Evolutionary conservation across 2,888 invertebrate species (phyloP).

Genomic region (Acrobasis suavella): DNA sequence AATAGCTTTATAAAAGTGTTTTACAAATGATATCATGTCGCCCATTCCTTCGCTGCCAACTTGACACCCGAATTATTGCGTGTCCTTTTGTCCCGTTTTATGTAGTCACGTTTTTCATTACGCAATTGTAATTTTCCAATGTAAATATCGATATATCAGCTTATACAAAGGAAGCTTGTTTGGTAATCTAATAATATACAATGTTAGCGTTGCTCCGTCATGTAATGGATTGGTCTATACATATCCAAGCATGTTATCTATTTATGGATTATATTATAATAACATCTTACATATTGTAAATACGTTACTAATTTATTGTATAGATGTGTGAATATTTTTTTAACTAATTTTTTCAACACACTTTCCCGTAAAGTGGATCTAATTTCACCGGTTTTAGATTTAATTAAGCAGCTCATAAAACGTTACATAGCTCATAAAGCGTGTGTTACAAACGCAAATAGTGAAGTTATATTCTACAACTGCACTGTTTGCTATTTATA

Average conservation of each 20-base stretch:
- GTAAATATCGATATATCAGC: conserved; percentile 12
- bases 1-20: background rate
- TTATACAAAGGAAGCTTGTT: conserved; percentile 2
- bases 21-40: conserved; percentile 1
- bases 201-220: background rate
- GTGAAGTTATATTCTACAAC: too few relatives aligned
- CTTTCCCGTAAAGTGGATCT: too few relatives aligned
- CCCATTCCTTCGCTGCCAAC: background rate
- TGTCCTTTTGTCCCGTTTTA: conserved; percentile 8
- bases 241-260: background rate
- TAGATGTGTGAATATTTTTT: too few relatives aligned
- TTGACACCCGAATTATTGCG: conserved; percentile 13
- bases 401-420: too few relatives aligned
- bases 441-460: too few relatives aligned
- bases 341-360: too few relatives aligned
- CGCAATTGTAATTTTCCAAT: conserved; percentile 17
- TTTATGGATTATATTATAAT: too few relatives aligned
- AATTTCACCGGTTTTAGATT: too few relatives aligned
- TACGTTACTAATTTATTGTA: too few relatives aligned
- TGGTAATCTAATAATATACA: background rate
- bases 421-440: too few relatives aligned
- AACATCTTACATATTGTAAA: too few relatives aligned
- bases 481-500: too few relatives aligned
- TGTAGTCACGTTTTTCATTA: conserved; percentile 27
- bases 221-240: conserved; percentile 5